These are phyloP conservation scores for Spheniscus humboldti DNA, from an alignment of 2,797 vertebrate genomes.

Conservation along the genomic window DNA sequence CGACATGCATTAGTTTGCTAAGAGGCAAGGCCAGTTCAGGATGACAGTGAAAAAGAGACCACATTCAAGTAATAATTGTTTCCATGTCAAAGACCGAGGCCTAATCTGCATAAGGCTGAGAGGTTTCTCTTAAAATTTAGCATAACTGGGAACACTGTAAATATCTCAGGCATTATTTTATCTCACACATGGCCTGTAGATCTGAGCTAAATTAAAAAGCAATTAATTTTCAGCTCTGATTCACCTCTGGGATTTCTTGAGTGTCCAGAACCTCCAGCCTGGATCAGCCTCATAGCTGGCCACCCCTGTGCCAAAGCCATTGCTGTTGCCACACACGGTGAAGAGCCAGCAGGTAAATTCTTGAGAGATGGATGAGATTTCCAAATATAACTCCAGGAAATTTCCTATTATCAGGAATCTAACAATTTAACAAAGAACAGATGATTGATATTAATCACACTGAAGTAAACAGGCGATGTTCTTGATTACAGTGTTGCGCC, in stretches of 20 bases:
- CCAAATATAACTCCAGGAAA: conserved; percentile 15
- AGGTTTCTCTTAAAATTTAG: not conserved
- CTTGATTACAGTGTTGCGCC: not conserved
- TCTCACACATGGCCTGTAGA: not conserved
- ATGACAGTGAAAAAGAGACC: conserved; percentile 54
- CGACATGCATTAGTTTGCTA: conserved; percentile 32
- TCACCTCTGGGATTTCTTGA: not conserved
- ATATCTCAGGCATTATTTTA: not conserved
- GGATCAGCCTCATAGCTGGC: accelerated
- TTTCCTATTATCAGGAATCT: conserved; percentile 24
- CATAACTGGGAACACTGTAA: not conserved
- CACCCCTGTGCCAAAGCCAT: not conserved
- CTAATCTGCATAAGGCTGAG: not conserved
- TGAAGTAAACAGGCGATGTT: not conserved
- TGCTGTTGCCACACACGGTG: not conserved
- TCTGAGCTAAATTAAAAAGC: not conserved
- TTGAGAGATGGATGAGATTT: not conserved
- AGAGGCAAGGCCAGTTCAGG: conserved; percentile 26
- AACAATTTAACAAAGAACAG: not conserved
- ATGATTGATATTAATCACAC: conserved; percentile 36
- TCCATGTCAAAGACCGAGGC: not conserved
- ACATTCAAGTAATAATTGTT: conserved; percentile 25
- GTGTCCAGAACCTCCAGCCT: not conserved
- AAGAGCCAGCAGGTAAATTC: conserved; percentile 18
- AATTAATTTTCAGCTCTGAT: not conserved